These are phyloP conservation scores for Campoplex capitator DNA, from an alignment of 2,888 invertebrate genomes.

Conservation along the genomic window DNA sequence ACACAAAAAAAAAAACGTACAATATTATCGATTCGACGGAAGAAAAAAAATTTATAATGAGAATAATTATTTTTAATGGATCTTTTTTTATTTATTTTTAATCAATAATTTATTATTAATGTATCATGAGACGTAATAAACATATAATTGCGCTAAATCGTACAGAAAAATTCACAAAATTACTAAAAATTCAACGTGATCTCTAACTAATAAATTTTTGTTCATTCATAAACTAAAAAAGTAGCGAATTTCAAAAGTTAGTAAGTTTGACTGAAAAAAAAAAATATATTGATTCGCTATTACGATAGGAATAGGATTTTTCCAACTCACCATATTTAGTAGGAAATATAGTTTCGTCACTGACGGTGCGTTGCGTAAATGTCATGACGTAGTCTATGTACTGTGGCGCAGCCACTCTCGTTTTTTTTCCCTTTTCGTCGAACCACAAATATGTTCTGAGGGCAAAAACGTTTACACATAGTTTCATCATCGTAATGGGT, in stretches of 20 bases:
- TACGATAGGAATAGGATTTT: neutral
- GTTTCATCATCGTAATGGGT: constrained; percentile 19
- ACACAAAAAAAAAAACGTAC: constrained; percentile 22
- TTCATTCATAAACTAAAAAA: neutral
- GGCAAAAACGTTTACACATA: constrained; percentile 63
- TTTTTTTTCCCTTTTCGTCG: constrained; percentile 99
- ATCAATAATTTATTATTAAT: neutral
- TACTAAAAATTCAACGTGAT: neutral
- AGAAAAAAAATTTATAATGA: neutral
- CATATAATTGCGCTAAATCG: neutral
- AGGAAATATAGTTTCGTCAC: constrained; percentile 98
- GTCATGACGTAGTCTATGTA: constrained; percentile 99
- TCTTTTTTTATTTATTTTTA: neutral
- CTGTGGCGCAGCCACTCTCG: constrained; percentile 98
- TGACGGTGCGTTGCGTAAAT: constrained; percentile 98
- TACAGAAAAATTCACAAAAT: neutral
- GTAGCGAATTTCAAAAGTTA: neutral
- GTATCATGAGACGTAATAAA: neutral
- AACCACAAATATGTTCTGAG: constrained; percentile 97
- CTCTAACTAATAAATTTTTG: too few species aligned
- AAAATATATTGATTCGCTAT: neutral
- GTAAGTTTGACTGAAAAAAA: neutral
- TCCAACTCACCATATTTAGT: constrained; percentile 96
- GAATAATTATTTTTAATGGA: neutral
- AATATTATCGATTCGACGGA: neutral